Percentiles rank a stretch among this genome's conserved stretches.
These are phyloP conservation scores for Mystacornis crossleyi DNA, from an alignment of 2,113 vertebrate species.

Conservation along the genomic window DNA sequence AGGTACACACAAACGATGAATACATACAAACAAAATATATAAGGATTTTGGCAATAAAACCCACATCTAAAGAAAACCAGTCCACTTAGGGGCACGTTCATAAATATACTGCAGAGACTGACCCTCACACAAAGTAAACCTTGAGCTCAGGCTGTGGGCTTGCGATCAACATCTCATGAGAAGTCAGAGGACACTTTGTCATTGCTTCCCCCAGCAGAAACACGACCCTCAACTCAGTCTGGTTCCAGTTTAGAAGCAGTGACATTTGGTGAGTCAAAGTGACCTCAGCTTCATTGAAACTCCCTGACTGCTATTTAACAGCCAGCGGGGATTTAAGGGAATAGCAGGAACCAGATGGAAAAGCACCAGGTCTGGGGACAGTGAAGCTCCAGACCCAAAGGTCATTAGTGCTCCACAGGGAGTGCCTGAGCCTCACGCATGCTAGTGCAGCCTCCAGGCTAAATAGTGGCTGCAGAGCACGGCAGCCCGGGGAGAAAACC, in stretches of 20 bases:
- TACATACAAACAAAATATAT: not conserved
- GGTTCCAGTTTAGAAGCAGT: conserved; percentile 36
- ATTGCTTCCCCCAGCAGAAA: not conserved
- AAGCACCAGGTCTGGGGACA: conserved; percentile 11
- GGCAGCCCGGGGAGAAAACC: not conserved
- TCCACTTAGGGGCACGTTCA: not conserved
- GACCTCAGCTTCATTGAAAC: conserved; percentile 23
- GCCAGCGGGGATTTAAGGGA: conserved; percentile 15
- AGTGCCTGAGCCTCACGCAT: not conserved
- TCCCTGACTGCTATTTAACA: not conserved
- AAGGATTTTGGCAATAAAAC: not conserved
- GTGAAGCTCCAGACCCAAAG: conserved; percentile 7
- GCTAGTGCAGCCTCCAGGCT: not conserved
- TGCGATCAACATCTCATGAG: not conserved
- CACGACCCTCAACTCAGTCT: not conserved
- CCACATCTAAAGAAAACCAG: not conserved
- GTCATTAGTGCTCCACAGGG: not conserved
- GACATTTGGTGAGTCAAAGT: conserved; percentile 12
- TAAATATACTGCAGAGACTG: not conserved
- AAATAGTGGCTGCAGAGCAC: not conserved
- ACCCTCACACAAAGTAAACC: not conserved
- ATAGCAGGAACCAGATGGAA: conserved; percentile 41
- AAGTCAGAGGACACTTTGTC: not conserved
- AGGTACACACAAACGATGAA: not conserved
- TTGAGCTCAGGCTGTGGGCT: not conserved